Percentiles rank a stretch among this genome's conserved stretches.
Conservation (phyloP, 2,888 invertebrate species). For the Habrosyne pyritoides region DNA sequence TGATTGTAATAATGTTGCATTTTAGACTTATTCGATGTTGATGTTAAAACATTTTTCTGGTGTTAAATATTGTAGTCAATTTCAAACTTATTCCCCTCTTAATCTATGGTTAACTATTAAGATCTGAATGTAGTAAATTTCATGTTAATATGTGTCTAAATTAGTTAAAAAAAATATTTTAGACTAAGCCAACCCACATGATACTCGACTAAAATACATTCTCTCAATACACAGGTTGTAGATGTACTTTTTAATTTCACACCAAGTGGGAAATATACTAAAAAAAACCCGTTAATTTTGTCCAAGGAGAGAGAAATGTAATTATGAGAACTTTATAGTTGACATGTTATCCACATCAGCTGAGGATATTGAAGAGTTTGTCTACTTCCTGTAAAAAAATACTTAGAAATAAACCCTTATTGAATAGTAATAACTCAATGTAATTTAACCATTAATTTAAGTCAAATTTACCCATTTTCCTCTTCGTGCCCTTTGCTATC, state of each 20-base stretch:
- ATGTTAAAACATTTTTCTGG: slow-evolving; percentile 38
- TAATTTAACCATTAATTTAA: neutral
- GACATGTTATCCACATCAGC: neutral
- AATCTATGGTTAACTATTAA: slow-evolving; percentile 62
- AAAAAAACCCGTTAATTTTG: too few relatives aligned
- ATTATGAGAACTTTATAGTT: neutral
- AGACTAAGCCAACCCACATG: slow-evolving; percentile 35
- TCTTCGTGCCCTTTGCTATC: neutral
- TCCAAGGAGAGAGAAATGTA: too few relatives aligned
- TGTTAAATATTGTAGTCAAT: slow-evolving; percentile 27
- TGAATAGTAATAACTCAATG: neutral
- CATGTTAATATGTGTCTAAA: slow-evolving; percentile 19
- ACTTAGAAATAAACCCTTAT: neutral
- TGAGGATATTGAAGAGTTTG: neutral
- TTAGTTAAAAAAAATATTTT: slow-evolving; percentile 13
- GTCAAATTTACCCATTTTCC: neutral
- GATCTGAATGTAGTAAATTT: slow-evolving; percentile 49
- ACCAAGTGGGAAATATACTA: too few relatives aligned
- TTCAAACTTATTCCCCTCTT: slow-evolving; percentile 54
- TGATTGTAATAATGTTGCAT: slow-evolving; percentile 37
- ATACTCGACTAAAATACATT: slow-evolving; percentile 18
- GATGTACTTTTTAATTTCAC: slow-evolving; percentile 8
- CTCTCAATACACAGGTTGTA: slow-evolving; percentile 25
- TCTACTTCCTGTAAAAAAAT: neutral
- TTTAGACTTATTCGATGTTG: slow-evolving; percentile 56